Base-by-base conservation (phyloP, 2,888 invertebrate species). In the Ornithoptera priamus region DNA sequence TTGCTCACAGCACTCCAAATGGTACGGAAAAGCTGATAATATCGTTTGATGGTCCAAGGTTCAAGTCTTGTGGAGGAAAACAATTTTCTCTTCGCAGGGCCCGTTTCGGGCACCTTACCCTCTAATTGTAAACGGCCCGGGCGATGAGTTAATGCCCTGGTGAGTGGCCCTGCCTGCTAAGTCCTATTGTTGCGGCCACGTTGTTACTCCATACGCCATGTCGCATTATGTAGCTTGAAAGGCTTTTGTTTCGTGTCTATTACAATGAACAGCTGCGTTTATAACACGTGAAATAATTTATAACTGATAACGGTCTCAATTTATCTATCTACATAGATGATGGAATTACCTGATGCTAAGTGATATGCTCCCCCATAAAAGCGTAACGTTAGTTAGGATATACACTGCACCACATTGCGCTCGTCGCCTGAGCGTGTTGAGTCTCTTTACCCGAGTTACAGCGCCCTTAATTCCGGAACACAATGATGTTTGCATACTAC, bases 71-170 rank as follows among this genome's bases (percentile, higher is more conserved):
- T 75, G 77, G 78, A 80, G 80, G 77, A 80, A 83, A 86, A 83
- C 83, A 84, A 83, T 85, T 85, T 85, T 80, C 83, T 79, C 80
- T 77, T 80, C 80, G 69, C 75, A 73, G 74, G 78, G 76, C 77
- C 76, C 75, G 78, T 82, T 85, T 79, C 73, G 78, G 80, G 80
- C 79, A 81, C 81, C 80, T 74, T 81, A 75, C 79, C 76, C 79
- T 81, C 81, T 88, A 85, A 86, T 87, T 85, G 83, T 77, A 83
- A 85, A 79, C 79, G 81, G 80, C 80, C 75, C 72, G 73, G 80
- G 84, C 79, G 74, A 74, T 75, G 72, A 71, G 75, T 77, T 79
- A 83, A 83, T 78, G 80, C 78, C 77, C 73, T 75, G 72, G 73
- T 71, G 67, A 62, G 68, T 72, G 65, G 67, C 71, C 68, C 53